Conservation (phyloP, 2,888 invertebrate genomes). For the Elgonia sp. region DNA sequence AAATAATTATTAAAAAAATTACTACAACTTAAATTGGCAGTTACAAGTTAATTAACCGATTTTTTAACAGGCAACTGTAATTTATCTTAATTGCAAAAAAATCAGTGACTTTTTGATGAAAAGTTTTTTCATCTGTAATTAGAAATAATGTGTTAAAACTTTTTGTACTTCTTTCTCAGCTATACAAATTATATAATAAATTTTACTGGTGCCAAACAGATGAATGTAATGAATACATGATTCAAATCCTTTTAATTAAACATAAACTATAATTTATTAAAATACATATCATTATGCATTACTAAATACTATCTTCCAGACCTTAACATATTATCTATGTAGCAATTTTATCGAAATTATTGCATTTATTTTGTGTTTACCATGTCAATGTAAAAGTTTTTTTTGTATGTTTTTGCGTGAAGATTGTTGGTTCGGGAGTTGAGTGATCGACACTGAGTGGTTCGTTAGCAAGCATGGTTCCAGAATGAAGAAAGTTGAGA, state of each 20-base stretch:
- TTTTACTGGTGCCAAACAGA: background rate
- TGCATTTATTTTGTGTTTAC: background rate
- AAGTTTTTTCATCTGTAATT: constrained; percentile 25
- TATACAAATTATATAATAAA: background rate
- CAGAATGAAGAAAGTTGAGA: background rate
- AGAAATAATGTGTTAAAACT: constrained; percentile 31
- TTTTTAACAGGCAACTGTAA: constrained; percentile 6
- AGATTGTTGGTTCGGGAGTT: constrained; percentile 8
- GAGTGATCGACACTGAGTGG: constrained; percentile 29
- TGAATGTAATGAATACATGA: background rate
- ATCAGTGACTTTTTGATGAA: constrained; percentile 15
- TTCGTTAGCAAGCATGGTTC: background rate
- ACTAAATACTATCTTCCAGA: too few species aligned
- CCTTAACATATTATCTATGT: too few species aligned
- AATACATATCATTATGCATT: too few species aligned
- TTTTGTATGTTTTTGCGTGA: background rate
- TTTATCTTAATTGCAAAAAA: constrained; percentile 42
- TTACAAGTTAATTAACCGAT: constrained; percentile 52
- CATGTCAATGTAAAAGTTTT: constrained; percentile 15
- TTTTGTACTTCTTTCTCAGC: background rate
- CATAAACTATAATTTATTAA: too few species aligned
- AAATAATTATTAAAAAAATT: background rate
- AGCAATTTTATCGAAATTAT: too few species aligned
- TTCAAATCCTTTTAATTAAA: background rate
- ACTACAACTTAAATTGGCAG: background rate